Conservation (phyloP, 2,113 vertebrate species). For the Noturus placidus region DNA sequence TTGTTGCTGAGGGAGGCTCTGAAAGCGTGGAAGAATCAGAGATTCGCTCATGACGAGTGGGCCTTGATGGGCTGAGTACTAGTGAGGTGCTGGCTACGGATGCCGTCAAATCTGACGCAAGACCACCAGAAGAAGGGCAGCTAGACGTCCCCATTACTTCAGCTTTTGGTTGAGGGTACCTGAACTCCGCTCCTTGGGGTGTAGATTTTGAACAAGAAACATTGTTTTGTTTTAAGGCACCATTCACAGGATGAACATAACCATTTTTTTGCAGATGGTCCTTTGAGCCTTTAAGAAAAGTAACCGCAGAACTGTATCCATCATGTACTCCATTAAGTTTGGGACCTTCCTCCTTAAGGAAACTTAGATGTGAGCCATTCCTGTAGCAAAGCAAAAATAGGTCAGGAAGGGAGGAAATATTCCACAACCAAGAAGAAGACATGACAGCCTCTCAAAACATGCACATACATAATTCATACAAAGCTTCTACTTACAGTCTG, state of each 20-base stretch:
- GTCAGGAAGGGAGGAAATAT: not conserved
- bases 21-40: constrained; percentile 29
- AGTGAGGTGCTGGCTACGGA: constrained; percentile 64
- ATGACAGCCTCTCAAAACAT: not conserved
- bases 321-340: constrained; percentile 75
- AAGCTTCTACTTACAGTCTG: constrained; percentile 64
- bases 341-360: constrained; percentile 68
- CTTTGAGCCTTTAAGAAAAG: constrained; percentile 68
- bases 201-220: constrained; percentile 63
- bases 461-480: not conserved
- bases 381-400: constrained; percentile 63
- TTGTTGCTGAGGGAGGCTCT: constrained; percentile 48
- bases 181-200: constrained; percentile 35
- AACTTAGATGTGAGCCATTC: constrained; percentile 78
- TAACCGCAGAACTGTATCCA: constrained; percentile 62
- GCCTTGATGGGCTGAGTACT: constrained; percentile 38
- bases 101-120: constrained; percentile 55
- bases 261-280: constrained; percentile 81
- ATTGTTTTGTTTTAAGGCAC: constrained; percentile 93
- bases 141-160: not conserved
- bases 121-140: constrained; percentile 44
- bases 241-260: constrained; percentile 77
- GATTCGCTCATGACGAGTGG: constrained; percentile 38
- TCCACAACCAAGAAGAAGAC: not conserved
- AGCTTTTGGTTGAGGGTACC: constrained; percentile 44